A percentile compares a stretch with the other conserved stretches of the same genome.
Evolutionary conservation across 1,140 invertebrate species (phyloP).

Genomic region (Protaetia brevitarsis): DNA sequence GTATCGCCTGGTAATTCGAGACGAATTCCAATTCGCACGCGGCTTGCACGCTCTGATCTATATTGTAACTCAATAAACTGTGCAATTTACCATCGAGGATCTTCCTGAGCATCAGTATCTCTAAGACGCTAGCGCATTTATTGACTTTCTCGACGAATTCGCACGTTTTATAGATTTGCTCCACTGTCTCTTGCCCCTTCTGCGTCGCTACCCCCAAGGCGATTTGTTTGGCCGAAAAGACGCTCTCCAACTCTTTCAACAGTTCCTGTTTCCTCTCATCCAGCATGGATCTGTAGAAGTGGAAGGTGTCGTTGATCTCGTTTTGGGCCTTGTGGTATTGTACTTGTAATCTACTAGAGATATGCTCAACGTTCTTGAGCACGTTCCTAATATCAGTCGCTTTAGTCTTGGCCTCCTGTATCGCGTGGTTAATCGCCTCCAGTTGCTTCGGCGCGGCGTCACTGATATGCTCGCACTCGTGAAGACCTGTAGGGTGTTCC

Average conservation of each 20-base stretch:
- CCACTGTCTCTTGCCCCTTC: conserved; percentile 90
- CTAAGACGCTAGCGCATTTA: conserved; percentile 83
- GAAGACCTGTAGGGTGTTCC: conserved; percentile 81
- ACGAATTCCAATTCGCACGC: conserved; percentile 90
- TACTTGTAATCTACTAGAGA: conserved; percentile 75
- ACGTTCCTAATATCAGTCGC: conserved; percentile 79
- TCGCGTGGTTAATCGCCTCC: conserved; percentile 73
- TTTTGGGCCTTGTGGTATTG: conserved; percentile 94
- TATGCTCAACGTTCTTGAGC: conserved; percentile 84
- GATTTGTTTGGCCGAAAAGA: conserved; percentile 88
- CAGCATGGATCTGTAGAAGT: conserved; percentile 91
- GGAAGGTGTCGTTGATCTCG: conserved; percentile 93
- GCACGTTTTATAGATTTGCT: conserved; percentile 89
- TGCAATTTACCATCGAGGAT: conserved; percentile 89
- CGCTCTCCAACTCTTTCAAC: conserved; percentile 89
- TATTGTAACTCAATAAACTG: conserved; percentile 76
- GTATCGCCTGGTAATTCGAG: conserved; percentile 93
- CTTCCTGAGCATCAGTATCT: conserved; percentile 93
- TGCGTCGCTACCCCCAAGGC: conserved; percentile 81
- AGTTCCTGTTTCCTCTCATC: conserved; percentile 93
- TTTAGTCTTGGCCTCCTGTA: conserved; percentile 80
- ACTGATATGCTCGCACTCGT: conserved; percentile 80
- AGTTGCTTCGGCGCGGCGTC: conserved; percentile 80
- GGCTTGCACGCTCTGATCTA: conserved; percentile 74
- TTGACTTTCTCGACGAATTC: conserved; percentile 90